A percentile compares a stretch with the other conserved stretches of the same genome.
Evolutionary conservation across 2,113 vertebrate species (phyloP).

Genomic region (Salvator merianae): DNA sequence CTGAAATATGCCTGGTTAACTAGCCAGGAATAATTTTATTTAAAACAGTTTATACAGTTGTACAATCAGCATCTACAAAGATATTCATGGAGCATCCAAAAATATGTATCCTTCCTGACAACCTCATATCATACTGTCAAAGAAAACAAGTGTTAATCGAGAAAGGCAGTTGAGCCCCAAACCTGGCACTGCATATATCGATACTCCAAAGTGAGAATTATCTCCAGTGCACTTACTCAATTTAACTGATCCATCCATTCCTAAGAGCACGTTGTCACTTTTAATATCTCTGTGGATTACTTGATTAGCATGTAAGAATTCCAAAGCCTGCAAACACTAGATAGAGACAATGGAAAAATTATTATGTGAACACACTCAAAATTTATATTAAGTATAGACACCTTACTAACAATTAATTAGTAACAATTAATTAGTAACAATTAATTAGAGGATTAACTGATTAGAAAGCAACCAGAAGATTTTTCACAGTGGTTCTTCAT

Average conservation of each 20-base stretch:
- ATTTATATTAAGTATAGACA: background rate
- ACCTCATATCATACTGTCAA: no score
- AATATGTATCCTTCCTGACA: no score
- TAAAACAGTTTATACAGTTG: no score
- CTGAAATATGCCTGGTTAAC: no score
- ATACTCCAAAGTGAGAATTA: no score
- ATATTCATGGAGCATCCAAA: no score
- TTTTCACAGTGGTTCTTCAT: no score
- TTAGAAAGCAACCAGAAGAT: background rate
- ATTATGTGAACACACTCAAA: background rate
- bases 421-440: background rate
- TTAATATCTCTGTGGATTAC: conserved; percentile 99
- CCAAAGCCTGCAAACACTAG: conserved; percentile 96
- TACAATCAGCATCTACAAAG: no score
- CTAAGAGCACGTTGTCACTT: conserved; percentile 96
- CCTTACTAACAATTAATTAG: background rate
- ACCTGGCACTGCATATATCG: no score
- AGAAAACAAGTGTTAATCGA: no score
- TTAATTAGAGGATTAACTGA: background rate
- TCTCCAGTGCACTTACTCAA: conserved; percentile 84
- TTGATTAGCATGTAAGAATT: conserved; percentile 97
- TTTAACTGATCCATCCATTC: conserved; percentile 99
- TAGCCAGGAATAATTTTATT: no score
- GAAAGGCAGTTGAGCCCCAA: no score
- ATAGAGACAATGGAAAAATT: conserved; percentile 23